Evolutionary conservation across 2,797 vertebrate species (phyloP).

Genomic region (Helarctos malayanus): DNA sequence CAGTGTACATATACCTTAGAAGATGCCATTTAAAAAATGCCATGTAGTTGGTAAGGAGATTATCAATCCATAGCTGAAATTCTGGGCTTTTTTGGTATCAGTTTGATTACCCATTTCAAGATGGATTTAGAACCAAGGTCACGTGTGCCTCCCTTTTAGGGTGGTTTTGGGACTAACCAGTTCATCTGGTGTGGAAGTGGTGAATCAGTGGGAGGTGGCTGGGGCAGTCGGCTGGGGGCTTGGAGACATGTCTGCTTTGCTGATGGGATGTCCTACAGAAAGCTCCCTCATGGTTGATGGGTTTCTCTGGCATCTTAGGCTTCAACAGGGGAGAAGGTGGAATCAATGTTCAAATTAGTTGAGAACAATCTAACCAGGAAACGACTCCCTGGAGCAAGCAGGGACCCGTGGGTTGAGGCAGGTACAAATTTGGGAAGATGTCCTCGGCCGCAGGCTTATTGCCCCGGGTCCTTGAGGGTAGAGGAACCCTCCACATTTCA

Average conservation of each 20-base stretch:
- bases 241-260: not conserved
- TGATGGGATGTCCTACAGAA: accelerated
- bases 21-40: not conserved
- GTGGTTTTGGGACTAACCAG: not conserved
- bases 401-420: not conserved
- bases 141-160: accelerated
- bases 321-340: not conserved
- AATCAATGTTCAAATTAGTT: not conserved
- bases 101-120: not conserved
- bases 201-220: not conserved
- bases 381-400: not conserved
- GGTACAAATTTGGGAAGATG: not conserved
- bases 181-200: not conserved
- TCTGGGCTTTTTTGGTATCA: not conserved
- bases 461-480: too few relatives aligned
- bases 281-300: accelerated
- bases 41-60: not conserved
- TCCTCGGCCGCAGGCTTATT: not conserved
- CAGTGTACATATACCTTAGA: not conserved
- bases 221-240: not conserved
- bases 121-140: not conserved
- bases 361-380: not conserved
- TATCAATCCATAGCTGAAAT: not conserved
- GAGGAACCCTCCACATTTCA: not conserved
- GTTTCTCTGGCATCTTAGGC: not conserved